Conservation (phyloP, 2,888 invertebrate genomes). For the Drosophila buzzatii region DNA sequence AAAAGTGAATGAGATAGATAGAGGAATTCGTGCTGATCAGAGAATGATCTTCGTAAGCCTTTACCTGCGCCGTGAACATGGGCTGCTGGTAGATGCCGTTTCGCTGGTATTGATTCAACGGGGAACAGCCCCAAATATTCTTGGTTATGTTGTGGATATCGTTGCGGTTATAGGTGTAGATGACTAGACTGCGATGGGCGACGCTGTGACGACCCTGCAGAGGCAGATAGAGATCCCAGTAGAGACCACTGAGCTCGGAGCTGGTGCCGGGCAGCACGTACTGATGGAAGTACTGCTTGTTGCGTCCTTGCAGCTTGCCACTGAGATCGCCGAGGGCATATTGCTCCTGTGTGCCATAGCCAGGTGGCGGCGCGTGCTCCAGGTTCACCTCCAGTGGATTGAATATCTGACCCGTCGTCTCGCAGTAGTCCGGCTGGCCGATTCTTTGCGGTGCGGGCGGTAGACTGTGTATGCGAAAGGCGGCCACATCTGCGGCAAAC, state of each 20-base stretch:
- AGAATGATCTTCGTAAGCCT: background rate
- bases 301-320: conserved; percentile 92
- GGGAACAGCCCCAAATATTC: conserved; percentile 87
- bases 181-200: conserved; percentile 90
- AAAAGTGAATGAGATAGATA: background rate
- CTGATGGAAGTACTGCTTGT: conserved; percentile 89
- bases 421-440: conserved; percentile 87
- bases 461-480: conserved; percentile 90
- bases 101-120: conserved; percentile 88
- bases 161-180: conserved; percentile 80
- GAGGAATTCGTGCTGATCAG: background rate
- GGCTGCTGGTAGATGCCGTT: conserved; percentile 89
- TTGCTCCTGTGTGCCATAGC: conserved; percentile 92
- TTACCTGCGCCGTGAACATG: conserved; percentile 91
- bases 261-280: conserved; percentile 89
- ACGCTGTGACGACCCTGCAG: conserved; percentile 92
- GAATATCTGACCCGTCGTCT: conserved; percentile 90
- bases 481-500: conserved; percentile 90
- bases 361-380: conserved; percentile 88
- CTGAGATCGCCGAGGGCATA: conserved; percentile 96
- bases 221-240: conserved; percentile 94
- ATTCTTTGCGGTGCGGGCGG: conserved; percentile 88
- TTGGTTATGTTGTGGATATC: conserved; percentile 80
- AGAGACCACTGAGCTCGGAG: conserved; percentile 90
- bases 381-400: conserved; percentile 90